Evolutionary conservation across 1,140 invertebrate genomes (phyloP).

Genomic region (Procambarus clarkii): DNA sequence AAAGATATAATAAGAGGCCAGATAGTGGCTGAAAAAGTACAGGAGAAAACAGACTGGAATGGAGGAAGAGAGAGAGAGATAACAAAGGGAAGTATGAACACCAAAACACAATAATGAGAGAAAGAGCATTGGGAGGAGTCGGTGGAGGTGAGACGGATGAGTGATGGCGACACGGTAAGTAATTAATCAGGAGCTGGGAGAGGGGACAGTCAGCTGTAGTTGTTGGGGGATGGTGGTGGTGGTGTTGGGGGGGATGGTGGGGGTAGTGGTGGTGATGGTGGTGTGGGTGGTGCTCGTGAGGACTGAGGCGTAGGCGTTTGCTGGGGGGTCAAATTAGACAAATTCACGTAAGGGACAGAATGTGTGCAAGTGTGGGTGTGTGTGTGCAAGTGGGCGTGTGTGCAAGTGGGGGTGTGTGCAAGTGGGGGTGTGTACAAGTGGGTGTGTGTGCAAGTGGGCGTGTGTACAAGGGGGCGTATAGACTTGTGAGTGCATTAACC

Average conservation of each 20-base stretch:
- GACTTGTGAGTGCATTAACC: too few relatives aligned
- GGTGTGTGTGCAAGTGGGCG: background rate
- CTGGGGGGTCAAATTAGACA: too few relatives aligned
- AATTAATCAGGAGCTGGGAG: conserved; percentile 7
- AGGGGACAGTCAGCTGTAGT: background rate
- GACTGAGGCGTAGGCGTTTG: background rate
- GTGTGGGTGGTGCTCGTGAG: background rate
- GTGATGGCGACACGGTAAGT: conserved; percentile 7
- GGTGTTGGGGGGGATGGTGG: background rate
- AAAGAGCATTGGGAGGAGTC: background rate
- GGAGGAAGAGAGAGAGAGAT: background rate
- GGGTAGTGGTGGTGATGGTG: background rate
- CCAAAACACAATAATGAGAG: background rate
- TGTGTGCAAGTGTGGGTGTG: background rate
- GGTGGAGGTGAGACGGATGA: background rate
- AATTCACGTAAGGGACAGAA: too few relatives aligned
- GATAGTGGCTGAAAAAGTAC: background rate
- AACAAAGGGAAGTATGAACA: background rate
- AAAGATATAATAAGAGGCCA: background rate
- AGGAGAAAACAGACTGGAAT: background rate
- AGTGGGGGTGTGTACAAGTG: background rate
- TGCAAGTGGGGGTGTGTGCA: background rate
- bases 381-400: background rate
- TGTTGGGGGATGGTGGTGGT: background rate
- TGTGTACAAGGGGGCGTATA: background rate